phyloP scores from a whole-genome alignment of 2,888 invertebrate species.

The Tipula unca region DNA sequence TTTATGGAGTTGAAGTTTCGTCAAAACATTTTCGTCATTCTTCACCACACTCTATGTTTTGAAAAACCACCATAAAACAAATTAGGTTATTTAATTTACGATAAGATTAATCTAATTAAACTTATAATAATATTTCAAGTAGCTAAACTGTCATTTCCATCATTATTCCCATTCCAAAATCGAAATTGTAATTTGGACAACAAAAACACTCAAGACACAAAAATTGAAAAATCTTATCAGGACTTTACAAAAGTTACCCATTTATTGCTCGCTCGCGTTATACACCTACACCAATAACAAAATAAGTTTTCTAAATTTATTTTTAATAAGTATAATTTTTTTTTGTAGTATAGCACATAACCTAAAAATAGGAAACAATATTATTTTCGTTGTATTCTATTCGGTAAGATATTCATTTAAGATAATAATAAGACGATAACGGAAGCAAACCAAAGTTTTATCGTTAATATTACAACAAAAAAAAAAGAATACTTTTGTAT shows the following conservation, averaged over 20 bases:
- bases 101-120: neutral
- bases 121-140: neutral
- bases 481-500: neutral
- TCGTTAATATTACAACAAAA: neutral
- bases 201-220: neutral
- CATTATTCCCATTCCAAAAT: neutral
- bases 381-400: neutral
- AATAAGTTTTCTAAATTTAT: neutral
- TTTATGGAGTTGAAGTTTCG: too few relatives aligned
- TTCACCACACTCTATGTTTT: neutral
- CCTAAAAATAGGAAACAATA: neutral
- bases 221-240: neutral
- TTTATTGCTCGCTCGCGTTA: neutral
- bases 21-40: too few relatives aligned
- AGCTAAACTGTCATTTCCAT: neutral
- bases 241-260: neutral
- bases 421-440: neutral
- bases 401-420: neutral
- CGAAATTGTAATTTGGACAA: neutral
- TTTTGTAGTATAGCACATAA: neutral
- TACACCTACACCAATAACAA: neutral
- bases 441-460: conserved; percentile 8
- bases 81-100: neutral
- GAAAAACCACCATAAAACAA: neutral
- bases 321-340: neutral